Conservation (phyloP, 2,113 vertebrate genomes). For the Dendropsophus ebraccatus region DNA sequence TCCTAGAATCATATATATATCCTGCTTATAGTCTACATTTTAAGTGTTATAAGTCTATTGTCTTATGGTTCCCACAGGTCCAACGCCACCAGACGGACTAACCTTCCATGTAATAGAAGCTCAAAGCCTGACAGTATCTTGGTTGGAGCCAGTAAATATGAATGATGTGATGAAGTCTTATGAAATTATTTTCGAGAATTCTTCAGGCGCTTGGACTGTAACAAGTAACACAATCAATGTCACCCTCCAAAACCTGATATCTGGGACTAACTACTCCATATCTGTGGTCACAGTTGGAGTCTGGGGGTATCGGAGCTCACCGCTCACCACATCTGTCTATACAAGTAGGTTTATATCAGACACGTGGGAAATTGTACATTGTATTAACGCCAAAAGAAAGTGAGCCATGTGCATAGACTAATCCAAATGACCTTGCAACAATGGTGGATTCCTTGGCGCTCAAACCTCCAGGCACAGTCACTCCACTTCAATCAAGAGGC, state of each 20-base stretch:
- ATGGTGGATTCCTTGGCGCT: too few relatives aligned
- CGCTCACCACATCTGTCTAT: slow-evolving; percentile 1
- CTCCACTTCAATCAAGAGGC: too few relatives aligned
- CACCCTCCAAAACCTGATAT: not conserved
- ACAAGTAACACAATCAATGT: not conserved
- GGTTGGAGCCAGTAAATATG: not conserved
- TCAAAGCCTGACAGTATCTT: not conserved
- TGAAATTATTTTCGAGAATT: not conserved
- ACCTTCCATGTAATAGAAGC: not conserved
- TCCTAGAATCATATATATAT: not conserved
- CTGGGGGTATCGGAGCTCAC: slow-evolving; percentile 11
- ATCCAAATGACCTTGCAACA: too few relatives aligned
- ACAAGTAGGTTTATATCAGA: slow-evolving; percentile 17
- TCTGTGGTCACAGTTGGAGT: slow-evolving; percentile 31
- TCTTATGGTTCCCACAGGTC: not conserved
- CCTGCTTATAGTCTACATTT: not conserved
- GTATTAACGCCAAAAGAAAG: too few relatives aligned
- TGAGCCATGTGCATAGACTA: too few relatives aligned
- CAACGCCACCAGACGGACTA: not conserved
- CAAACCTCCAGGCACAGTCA: too few relatives aligned
- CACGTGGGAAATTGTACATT: too few relatives aligned
- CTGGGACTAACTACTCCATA: slow-evolving; percentile 30
- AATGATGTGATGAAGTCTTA: not conserved
- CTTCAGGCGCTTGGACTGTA: too few relatives aligned
- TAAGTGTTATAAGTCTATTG: too few relatives aligned